Percentiles rank a stretch among this genome's conserved stretches.
Evolutionary conservation across 2,797 vertebrate genomes (phyloP).

Genomic region (Rhinophrynus dorsalis): DNA sequence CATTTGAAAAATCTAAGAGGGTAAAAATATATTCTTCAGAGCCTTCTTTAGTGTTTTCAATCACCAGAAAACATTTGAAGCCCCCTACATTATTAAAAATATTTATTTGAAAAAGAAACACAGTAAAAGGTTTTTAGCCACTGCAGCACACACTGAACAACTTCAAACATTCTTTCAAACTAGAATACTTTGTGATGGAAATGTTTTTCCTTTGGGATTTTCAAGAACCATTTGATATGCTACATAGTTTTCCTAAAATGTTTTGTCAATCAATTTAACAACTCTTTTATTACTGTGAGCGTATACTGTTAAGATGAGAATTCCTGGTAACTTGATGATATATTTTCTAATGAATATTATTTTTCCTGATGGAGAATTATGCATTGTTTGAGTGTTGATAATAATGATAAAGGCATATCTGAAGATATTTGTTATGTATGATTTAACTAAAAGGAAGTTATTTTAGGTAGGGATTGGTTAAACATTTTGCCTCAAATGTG

Average conservation of each 20-base stretch:
- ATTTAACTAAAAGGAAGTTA: too few relatives aligned
- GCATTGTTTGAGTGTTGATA: too few relatives aligned
- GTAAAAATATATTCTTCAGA: slow-evolving; percentile 57
- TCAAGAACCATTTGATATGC: slow-evolving; percentile 61
- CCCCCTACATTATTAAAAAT: slow-evolving; percentile 64
- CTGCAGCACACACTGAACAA: slow-evolving; percentile 56
- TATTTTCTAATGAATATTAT: too few relatives aligned
- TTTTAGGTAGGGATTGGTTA: too few relatives aligned
- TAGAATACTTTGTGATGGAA: slow-evolving; percentile 70
- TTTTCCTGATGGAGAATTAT: too few relatives aligned
- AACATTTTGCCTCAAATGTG: too few relatives aligned
- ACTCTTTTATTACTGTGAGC: slow-evolving; percentile 35
- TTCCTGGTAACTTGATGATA: too few relatives aligned
- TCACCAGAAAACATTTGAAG: slow-evolving; percentile 69
- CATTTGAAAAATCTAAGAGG: slow-evolving; percentile 64
- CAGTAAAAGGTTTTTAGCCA: slow-evolving; percentile 60
- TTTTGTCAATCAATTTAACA: slow-evolving; percentile 57
- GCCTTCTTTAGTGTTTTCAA: slow-evolving; percentile 61
- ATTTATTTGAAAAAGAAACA: slow-evolving; percentile 72
- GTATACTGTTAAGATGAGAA: not conserved
- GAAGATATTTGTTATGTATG: too few relatives aligned
- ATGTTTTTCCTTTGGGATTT: slow-evolving; percentile 64
- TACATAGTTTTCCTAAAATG: slow-evolving; percentile 56
- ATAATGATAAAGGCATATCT: too few relatives aligned
- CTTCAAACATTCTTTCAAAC: slow-evolving; percentile 68